Evolutionary conservation across 2,113 vertebrate genomes (phyloP), one percentile per base, ranked within the genome.

Genomic region (Bubo scandiacus): DNA sequence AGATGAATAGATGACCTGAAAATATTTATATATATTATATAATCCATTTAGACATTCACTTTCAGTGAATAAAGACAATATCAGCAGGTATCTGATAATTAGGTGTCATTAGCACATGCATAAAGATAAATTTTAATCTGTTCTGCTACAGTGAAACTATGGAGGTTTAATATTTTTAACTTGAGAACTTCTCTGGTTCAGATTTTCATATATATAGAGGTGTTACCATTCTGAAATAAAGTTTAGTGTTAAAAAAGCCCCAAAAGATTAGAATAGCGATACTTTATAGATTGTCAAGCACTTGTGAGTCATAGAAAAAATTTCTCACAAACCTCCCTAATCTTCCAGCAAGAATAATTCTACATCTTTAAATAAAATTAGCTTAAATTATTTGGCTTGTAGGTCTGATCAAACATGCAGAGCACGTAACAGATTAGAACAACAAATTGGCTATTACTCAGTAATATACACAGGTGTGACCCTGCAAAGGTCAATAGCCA

Each of bases 401-500:
- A 71, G 54, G 25, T 59, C 45, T 5, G 8, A 70, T 55, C 79
- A 81, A 82, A 95, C 6, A 13, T 45, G 62, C 38, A 85, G 55
- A 75, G 73, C 57, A 75, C n/a, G 3, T 58, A 88, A 32, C 75
- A 81, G 80, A 82, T 67, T 81, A 86, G 78, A 92, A 91, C 40
- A 91, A 84, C 59, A 92, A 95, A 94, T 51, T 93, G 77, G 63
- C 61, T 80, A 61, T 92, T 94, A 71, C 26, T 90, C 88, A 91
- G 84, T 84, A 55, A 90, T 55, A 66, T 11, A 73, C 95, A 92
- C 92, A 95, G 91, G 89, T 95, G 80, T 96, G 89, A 97, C 87
- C 89, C 97, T 57, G 73, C 62, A 96, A 93, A 97, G 87, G 96
- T 96, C 94, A 94, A 59, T 40, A 95, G 57, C 81, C 74, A 92